A percentile compares a stretch with the other conserved stretches of the same genome.
Evolutionary conservation across 2,888 invertebrate genomes (phyloP).

Genomic region (Leptura quadrifasciata): DNA sequence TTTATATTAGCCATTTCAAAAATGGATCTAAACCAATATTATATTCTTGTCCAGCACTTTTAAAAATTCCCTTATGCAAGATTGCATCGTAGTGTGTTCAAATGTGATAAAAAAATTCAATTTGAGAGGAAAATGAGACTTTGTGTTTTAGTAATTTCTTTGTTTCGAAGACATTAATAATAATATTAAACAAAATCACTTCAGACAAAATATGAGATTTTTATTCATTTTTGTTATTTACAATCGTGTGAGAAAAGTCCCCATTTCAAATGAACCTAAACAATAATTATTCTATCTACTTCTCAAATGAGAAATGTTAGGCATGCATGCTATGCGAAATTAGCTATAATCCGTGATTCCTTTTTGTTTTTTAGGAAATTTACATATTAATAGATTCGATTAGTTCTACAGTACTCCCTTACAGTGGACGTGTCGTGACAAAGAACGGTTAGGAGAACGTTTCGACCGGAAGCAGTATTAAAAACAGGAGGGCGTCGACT

Average conservation of each 20-base stretch:
- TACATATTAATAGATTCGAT: slow-evolving; percentile 14
- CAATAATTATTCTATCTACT: neutral
- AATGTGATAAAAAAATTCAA: too few species aligned
- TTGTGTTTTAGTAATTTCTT: too few species aligned
- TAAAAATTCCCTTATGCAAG: too few species aligned
- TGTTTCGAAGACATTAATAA: too few species aligned
- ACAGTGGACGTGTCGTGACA: slow-evolving; percentile 57
- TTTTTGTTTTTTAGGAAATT: slow-evolving; percentile 15
- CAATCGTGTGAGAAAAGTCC: neutral
- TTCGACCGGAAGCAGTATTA: slow-evolving; percentile 60
- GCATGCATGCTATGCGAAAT: slow-evolving; percentile 2
- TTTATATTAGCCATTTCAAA: too few species aligned
- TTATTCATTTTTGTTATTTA: too few species aligned
- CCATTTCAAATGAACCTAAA: neutral
- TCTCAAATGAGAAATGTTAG: neutral
- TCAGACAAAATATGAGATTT: too few species aligned
- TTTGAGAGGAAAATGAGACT: too few species aligned
- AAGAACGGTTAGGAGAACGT: slow-evolving; percentile 56
- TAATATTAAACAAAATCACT: too few species aligned
- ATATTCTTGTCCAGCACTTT: too few species aligned
- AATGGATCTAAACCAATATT: too few species aligned
- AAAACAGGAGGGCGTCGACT: slow-evolving; percentile 61
- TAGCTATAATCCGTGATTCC: slow-evolving; percentile 1
- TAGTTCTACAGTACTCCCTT: slow-evolving; percentile 16
- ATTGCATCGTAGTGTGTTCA: too few species aligned